These are phyloP conservation scores for Charadrius vociferus DNA, from an alignment of 2,113 vertebrate species.

Conservation along the genomic window DNA sequence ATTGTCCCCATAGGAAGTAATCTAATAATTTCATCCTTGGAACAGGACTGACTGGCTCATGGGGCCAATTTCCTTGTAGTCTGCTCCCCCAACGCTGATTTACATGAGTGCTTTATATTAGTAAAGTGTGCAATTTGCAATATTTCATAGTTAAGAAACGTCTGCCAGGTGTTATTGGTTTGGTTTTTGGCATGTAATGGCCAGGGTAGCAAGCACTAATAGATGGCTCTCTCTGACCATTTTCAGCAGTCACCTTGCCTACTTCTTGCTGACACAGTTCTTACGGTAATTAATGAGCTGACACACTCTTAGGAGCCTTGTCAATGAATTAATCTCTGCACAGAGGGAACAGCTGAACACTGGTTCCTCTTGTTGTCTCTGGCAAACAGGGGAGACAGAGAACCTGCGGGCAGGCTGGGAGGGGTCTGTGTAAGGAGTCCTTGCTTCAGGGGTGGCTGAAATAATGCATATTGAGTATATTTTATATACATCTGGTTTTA, in stretches of 20 bases:
- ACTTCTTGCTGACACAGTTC: constrained; percentile 72
- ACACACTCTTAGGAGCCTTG: constrained; percentile 61
- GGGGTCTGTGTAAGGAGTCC: not conserved
- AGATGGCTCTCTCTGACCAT: not conserved
- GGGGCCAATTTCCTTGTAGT: not conserved
- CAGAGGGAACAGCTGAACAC: not conserved
- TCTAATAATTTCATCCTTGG: not conserved
- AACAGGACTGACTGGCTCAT: not conserved
- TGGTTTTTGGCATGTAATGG: constrained; percentile 24
- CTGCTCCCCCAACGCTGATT: not conserved
- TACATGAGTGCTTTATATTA: not conserved
- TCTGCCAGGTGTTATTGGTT: constrained; percentile 11
- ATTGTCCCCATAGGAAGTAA: not conserved
- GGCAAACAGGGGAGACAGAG: not conserved
- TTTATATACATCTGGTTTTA: not conserved
- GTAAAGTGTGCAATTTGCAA: not conserved
- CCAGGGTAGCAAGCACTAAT: not conserved
- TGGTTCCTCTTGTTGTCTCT: constrained; percentile 43
- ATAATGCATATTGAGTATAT: not conserved
- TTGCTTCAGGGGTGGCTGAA: not conserved
- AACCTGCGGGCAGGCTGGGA: not conserved
- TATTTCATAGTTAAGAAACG: not conserved
- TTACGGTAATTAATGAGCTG: constrained; percentile 76
- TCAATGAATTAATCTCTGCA: constrained; percentile 70
- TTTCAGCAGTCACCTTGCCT: constrained; percentile 72